Evolutionary conservation across 2,888 invertebrate species (phyloP), one percentile per base, ranked within the genome.

Genomic region (Torymus texanus): DNA sequence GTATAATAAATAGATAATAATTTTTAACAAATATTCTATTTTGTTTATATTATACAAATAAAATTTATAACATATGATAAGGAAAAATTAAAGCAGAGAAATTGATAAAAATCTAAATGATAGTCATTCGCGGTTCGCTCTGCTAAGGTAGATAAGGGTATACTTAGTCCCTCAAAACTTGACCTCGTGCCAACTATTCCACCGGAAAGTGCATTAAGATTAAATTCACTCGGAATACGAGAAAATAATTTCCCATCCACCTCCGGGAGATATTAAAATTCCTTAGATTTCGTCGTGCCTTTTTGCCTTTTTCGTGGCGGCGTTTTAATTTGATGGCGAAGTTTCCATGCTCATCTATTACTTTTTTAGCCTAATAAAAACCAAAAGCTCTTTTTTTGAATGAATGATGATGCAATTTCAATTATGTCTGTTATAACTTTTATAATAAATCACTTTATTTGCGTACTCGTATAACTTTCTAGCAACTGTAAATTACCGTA

Each of bases 171-270:
- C 51, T 11, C 29, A 55, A n/a, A 77, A 72, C 77, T 78, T 78
- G 72, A 73, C 67, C 67, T 21, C 18, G 55, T 73, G 78, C 78
- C 78, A 78, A 78, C 73, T 50, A 66, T 66, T 67, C 41, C 67
- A 10, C 67, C 62, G 56, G 62, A 73, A 78, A 67, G 29, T 78
- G 62, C 78, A 78, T 78, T 73, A 73, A 78, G 73, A 78, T 78
- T 67, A 73, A 78, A 78, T 68, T 72, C 73, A 73, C 73, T 78
- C 14, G 73, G 66, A 73, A 67, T 21, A 53, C 67, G 55, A 51
- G 78, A 73, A 73, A 78, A 78, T 67, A 67, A 78, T 78, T 78
- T 67, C 58, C 71, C 61, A 55, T 50, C 55, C 58, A 58, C 58
- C 55, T 51, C 14, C 58, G 24, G 16, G 21, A 29, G 59, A 78